Evolutionary conservation across 2,888 invertebrate genomes (phyloP).

Genomic region (Trisateles emortualis): DNA sequence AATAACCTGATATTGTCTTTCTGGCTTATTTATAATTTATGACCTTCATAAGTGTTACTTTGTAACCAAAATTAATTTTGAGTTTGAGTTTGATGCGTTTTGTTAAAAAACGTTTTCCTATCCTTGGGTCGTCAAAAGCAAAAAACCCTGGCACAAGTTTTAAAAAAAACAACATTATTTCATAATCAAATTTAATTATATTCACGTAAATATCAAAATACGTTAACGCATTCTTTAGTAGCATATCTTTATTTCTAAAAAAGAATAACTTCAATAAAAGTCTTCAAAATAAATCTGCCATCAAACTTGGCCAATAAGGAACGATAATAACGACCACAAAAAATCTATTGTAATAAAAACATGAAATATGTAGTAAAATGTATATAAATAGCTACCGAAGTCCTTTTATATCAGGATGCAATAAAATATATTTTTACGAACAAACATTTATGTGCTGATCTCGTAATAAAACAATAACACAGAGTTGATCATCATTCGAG

Average conservation of each 20-base stretch:
- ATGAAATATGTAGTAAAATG: slow-evolving; percentile 25
- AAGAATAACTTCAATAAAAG: background rate
- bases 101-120: too few species aligned
- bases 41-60: too few species aligned
- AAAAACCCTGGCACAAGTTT: too few species aligned
- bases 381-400: slow-evolving; percentile 25
- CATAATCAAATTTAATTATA: too few species aligned
- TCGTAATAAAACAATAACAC: background rate
- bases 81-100: too few species aligned
- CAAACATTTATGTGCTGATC: slow-evolving; percentile 7
- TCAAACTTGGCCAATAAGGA: slow-evolving; percentile 3
- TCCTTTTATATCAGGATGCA: slow-evolving; percentile 13
- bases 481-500: background rate
- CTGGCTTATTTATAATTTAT: too few species aligned
- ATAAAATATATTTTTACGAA: slow-evolving; percentile 32
- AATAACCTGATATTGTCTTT: too few species aligned
- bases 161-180: too few species aligned
- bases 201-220: too few species aligned
- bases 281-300: background rate
- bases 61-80: too few species aligned
- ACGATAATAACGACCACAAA: background rate
- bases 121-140: too few species aligned
- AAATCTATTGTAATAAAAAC: slow-evolving; percentile 8
- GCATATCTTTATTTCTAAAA: background rate
- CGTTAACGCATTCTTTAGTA: too few species aligned